Evolutionary conservation across 2,888 invertebrate species (phyloP).

Genomic region (Parelbella ahira): DNA sequence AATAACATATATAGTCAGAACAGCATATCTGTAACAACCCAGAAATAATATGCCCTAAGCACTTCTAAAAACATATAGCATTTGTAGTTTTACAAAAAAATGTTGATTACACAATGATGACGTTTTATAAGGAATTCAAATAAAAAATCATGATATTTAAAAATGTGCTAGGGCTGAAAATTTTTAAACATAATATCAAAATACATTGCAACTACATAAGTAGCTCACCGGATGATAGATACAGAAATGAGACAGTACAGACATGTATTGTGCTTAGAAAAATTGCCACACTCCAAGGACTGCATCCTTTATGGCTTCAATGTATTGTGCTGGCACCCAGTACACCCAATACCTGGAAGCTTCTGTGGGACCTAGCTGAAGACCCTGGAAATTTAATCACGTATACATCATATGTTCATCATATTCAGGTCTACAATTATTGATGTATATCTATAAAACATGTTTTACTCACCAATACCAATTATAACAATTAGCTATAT

Average conservation of each 20-base stretch:
- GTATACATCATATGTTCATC: no score
- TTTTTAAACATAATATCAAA: constrained; percentile 44
- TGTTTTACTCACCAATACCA: no score
- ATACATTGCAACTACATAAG: constrained; percentile 74
- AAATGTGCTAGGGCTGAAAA: constrained; percentile 30
- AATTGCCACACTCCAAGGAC: constrained; percentile 93
- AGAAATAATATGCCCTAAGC: constrained; percentile 25
- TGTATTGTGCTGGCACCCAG: constrained; percentile 95
- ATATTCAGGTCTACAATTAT: no score
- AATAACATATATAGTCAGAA: constrained; percentile 1
- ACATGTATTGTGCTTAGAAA: constrained; percentile 71
- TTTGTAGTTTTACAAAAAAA: constrained; percentile 7
- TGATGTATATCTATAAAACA: no score
- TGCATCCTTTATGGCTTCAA: constrained; percentile 94
- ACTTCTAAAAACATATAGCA: constrained; percentile 8
- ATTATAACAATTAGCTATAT: no score
- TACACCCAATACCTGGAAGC: constrained; percentile 96
- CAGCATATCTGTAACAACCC: constrained; percentile 2
- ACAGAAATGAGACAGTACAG: constrained; percentile 39
- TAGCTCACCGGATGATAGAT: constrained; percentile 53
- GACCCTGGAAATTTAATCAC: constrained; percentile 82
- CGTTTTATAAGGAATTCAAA: constrained; percentile 32
- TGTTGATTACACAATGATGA: constrained; percentile 14
- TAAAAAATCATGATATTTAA: constrained; percentile 5
- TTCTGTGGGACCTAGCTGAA: constrained; percentile 95